Percentiles rank a stretch among this genome's conserved stretches.
Evolutionary conservation across 2,888 invertebrate genomes (phyloP).

Genomic region (Mechanitis messenoides): DNA sequence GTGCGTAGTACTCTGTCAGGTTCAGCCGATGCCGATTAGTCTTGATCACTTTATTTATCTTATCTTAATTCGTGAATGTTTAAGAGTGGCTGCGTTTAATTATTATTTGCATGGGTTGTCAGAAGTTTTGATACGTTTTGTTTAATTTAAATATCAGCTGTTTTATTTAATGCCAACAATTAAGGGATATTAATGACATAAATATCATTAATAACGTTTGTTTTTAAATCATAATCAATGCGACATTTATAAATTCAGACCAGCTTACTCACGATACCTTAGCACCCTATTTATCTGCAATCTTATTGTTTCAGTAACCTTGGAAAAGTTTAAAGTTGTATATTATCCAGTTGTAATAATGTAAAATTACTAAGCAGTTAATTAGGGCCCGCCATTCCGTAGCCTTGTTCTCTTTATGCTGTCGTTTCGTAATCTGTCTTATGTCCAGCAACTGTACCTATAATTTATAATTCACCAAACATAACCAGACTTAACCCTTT

Average conservation of each 20-base stretch:
- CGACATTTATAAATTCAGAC: neutral
- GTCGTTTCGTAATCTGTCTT: slow-evolving; percentile 63
- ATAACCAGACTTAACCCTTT: slow-evolving; percentile 58
- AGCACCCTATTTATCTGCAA: slow-evolving; percentile 10
- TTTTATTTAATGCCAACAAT: too few relatives aligned
- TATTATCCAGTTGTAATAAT: slow-evolving; percentile 46
- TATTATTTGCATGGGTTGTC: neutral
- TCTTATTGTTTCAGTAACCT: slow-evolving; percentile 19
- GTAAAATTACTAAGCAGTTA: slow-evolving; percentile 70
- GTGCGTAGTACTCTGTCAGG: neutral
- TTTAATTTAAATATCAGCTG: too few relatives aligned
- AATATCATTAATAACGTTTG: too few relatives aligned
- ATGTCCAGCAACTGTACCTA: slow-evolving; percentile 55
- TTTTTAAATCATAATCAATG: too few relatives aligned
- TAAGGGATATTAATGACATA: too few relatives aligned
- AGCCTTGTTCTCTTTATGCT: slow-evolving; percentile 52
- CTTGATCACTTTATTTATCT: slow-evolving; percentile 1
- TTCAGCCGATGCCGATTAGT: slow-evolving; percentile 4
- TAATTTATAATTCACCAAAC: slow-evolving; percentile 58
- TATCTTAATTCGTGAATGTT: neutral
- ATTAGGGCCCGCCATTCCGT: slow-evolving; percentile 67
- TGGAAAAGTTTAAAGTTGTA: slow-evolving; percentile 19
- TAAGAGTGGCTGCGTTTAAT: neutral
- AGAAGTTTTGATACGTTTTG: too few relatives aligned
- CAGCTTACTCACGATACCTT: neutral